Conservation (phyloP, 1,140 invertebrate species). For the Cydia strobilella region DNA sequence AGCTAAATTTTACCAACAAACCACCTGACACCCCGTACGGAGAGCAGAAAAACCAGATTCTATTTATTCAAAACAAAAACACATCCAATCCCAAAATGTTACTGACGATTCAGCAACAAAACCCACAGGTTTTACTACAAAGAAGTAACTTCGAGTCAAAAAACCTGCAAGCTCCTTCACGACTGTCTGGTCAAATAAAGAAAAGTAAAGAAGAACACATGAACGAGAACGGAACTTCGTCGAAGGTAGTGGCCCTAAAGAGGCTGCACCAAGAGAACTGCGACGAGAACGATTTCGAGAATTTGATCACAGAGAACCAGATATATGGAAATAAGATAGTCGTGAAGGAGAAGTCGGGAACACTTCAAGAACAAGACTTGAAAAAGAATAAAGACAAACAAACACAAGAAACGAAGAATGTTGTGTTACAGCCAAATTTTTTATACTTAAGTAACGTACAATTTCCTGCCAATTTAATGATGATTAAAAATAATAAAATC, state of each 20-base stretch:
- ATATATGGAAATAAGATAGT: slow-evolving; percentile 80
- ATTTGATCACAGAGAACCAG: slow-evolving; percentile 79
- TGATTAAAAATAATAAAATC: slow-evolving; percentile 68
- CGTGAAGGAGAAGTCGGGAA: slow-evolving; percentile 77
- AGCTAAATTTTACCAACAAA: slow-evolving; percentile 49
- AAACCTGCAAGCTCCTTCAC: slow-evolving; percentile 74
- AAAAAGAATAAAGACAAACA: slow-evolving; percentile 59
- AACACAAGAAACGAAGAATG: slow-evolving; percentile 54
- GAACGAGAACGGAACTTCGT: slow-evolving; percentile 54
- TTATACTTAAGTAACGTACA: slow-evolving; percentile 74
- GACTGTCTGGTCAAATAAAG: slow-evolving; percentile 61
- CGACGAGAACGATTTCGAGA: slow-evolving; percentile 79
- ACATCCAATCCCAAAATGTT: slow-evolving; percentile 65
- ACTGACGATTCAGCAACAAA: slow-evolving; percentile 65
- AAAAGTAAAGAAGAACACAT: slow-evolving; percentile 65
- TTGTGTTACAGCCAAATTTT: slow-evolving; percentile 71
- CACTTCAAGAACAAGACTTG: slow-evolving; percentile 68
- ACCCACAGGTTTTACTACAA: slow-evolving; percentile 63
- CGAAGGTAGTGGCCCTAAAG: slow-evolving; percentile 76
- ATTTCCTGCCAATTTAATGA: slow-evolving; percentile 72
- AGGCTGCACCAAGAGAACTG: slow-evolving; percentile 72
- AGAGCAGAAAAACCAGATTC: slow-evolving; percentile 68
- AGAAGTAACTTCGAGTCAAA: slow-evolving; percentile 67
- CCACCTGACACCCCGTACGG: slow-evolving; percentile 46
- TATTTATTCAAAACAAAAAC: slow-evolving; percentile 70